phyloP scores from a whole-genome alignment of 2,888 invertebrate species.

The Deilephila elpenor region DNA sequence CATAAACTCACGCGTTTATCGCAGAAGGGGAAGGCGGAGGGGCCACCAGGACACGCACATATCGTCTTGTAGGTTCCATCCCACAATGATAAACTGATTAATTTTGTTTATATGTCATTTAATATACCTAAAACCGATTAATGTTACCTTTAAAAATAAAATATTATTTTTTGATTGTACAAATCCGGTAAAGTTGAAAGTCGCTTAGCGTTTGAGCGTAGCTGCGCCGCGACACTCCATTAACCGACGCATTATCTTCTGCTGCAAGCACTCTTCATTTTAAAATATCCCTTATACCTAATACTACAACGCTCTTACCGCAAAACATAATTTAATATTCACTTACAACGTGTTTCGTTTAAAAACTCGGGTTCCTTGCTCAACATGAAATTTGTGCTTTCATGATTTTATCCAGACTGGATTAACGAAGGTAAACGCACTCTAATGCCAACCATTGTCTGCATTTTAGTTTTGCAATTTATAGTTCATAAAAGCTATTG shows the following conservation, averaged over 20 bases:
- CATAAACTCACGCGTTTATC: too few species aligned
- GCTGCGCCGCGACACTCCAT: slow-evolving; percentile 68
- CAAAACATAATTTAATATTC: slow-evolving; percentile 31
- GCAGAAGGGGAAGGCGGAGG: too few species aligned
- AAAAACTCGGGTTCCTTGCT: slow-evolving; percentile 31
- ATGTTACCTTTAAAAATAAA: not conserved
- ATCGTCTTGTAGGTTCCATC: too few species aligned
- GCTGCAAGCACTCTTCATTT: slow-evolving; percentile 61
- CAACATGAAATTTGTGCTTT: slow-evolving; percentile 7
- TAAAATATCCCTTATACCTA: slow-evolving; percentile 62
- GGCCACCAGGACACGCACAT: too few species aligned
- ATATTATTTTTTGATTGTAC: slow-evolving; percentile 49
- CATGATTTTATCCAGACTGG: slow-evolving; percentile 5
- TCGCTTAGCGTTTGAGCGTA: slow-evolving; percentile 54
- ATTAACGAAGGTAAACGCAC: slow-evolving; percentile 20
- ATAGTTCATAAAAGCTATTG: not conserved
- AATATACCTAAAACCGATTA: too few species aligned
- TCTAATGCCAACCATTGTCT: slow-evolving; percentile 1
- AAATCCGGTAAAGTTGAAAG: slow-evolving; percentile 60
- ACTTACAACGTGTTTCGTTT: slow-evolving; percentile 33
- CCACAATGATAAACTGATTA: too few species aligned
- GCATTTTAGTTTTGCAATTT: not conserved
- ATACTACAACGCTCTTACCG: slow-evolving; percentile 45
- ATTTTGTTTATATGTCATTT: too few species aligned
- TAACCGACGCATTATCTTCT: slow-evolving; percentile 71